Base-by-base conservation (phyloP, 2,797 vertebrate species). In the Gadopsis bispinosus region DNA sequence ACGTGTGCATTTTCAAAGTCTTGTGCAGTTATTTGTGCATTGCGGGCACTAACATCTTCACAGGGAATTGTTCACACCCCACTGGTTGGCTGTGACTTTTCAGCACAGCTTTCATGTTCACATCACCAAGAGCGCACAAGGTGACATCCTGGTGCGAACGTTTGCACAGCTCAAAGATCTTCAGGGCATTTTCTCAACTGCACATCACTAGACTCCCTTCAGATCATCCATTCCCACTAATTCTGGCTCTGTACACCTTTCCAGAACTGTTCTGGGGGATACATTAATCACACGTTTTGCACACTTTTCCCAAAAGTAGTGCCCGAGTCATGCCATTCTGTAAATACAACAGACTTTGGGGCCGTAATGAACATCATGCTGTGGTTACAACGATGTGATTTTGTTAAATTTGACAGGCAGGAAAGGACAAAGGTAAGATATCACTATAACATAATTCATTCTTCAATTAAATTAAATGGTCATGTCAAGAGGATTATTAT, bases 281-380 rank as follows among this genome's bases (percentile, higher is more conserved):
- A 75, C 12, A 81, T 89, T 87, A 80, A 79, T 91, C 77, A 84
- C 48, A 51, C 54, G 60, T 67, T 77, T 65, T 69, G 8, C 20
- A 64, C 60, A 72, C 33, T 73, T 78, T 60, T 74, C 47, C 51
- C 51, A 37, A 54, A 73, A 69, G 65, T 29, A 58, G 41, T 70
- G 48, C 26, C 43, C 10, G 1, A 69, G 68, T 55, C 9, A 43
- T 50, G n/a, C 16, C 37, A 16, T 71, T 69, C 48, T 67, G 39
- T 73, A 65, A 73, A 76, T 74, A 73, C 63, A 81, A 47, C 39
- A 68, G 73, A 58, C 39, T 54, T 64, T 64, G 11, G 7, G 54
- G 37, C 45, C 9, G 1, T 70, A 26, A 77, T 73, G 35, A 76
- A 35, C 67, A 43, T 19, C 26, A 56, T 51, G 56, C 43, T 66